Evolutionary conservation across 2,797 vertebrate species (phyloP), one percentile per base, ranked within the genome.

Genomic region (Luscinia luscinia): DNA sequence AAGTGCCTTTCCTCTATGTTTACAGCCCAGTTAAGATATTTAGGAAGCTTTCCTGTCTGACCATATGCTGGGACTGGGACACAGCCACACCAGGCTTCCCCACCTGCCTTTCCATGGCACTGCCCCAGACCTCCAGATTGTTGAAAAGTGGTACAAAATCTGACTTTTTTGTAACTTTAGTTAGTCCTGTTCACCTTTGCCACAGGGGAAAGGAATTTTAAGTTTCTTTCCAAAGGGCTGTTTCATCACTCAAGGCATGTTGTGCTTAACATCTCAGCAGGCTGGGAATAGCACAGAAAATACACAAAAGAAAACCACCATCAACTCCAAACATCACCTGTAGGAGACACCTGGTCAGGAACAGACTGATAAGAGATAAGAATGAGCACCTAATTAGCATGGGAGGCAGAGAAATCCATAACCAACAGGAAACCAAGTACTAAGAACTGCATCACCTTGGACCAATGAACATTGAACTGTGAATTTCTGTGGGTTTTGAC

Each of bases 321-420:
- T 9, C 26, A 64, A 4, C 21, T 12, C 32, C n/a, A 55, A 45
- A 64, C 21, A 36, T 26, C 49, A 54, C 19, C 48, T 9, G 17
- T 3, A 2, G 0, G 17, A 46, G 13, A 55, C 62, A 66, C 21
- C 22, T 55, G 17, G 9, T 55, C n/a, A 0, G 0, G 17, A 46
- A 57, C 46, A 57, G 62, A 55, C 27, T 28, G 19, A 28, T 34
- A 64, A 34, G 19, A 64, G 26, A 12, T 30, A 45, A 36, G 21
- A 78, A 36, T 12, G 40, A 54, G 9, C 12, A 19, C 6, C 27
- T 21, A 21, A 21, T 13, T 21, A 26, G 6, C n/a, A 38, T 5
- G 3, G 9, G 13, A 46, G 22, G 22, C 0, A 0, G 46, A 46
- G 27, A 38, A 66, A 55, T 21, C 12, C 0, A 0, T 38, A 38